Evolutionary conservation across 2,113 vertebrate species (phyloP).

Genomic region (Anas platyrhynchos): DNA sequence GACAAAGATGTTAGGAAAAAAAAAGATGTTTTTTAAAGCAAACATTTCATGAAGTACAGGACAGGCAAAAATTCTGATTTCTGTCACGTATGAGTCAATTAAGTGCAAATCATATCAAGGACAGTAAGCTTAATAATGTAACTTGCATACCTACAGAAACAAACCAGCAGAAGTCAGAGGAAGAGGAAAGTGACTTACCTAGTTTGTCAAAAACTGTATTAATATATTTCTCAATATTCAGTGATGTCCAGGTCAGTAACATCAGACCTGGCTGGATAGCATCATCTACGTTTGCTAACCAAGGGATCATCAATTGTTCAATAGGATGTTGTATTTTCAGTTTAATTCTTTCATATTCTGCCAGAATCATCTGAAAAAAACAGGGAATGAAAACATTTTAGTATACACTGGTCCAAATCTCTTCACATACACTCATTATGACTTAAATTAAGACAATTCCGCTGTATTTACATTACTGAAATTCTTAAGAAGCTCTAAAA

Average conservation of each 20-base stretch:
- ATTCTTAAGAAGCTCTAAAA: not conserved
- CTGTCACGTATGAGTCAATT: not conserved
- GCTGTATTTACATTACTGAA: not conserved
- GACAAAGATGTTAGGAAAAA: not conserved
- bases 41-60: not conserved
- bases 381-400: not conserved
- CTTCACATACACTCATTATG: not conserved
- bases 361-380: conserved; percentile 83
- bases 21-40: not conserved
- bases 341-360: conserved; percentile 88
- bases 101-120: not conserved
- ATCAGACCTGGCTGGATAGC: conserved; percentile 87
- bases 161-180: not conserved
- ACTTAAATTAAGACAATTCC: not conserved
- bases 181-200: conserved; percentile 72
- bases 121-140: not conserved
- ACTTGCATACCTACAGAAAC: not conserved
- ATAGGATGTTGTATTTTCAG: conserved; percentile 84
- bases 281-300: conserved; percentile 85
- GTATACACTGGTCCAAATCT: not conserved
- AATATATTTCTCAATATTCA: conserved; percentile 89
- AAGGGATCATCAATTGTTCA: conserved; percentile 80
- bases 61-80: not conserved
- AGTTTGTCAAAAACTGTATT: conserved; percentile 78
- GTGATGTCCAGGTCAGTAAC: conserved; percentile 88